Conservation (phyloP, 2,113 vertebrate species). For the Morone saxatilis region DNA sequence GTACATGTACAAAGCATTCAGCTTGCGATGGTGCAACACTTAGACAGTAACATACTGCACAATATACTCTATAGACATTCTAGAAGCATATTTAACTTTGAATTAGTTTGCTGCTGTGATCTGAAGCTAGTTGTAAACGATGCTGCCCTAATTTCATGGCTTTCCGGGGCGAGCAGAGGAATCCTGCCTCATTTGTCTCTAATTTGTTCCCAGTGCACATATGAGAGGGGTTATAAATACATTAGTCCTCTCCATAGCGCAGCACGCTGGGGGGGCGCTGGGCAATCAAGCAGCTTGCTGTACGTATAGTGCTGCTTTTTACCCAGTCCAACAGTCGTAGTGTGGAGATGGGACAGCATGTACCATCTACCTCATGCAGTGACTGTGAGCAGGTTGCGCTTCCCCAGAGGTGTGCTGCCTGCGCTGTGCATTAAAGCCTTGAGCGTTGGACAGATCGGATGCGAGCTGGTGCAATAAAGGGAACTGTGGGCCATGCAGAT, state of each 20-base stretch:
- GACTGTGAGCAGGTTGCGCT: slow-evolving; percentile 51
- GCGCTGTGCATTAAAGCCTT: slow-evolving; percentile 50
- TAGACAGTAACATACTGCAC: slow-evolving; percentile 25
- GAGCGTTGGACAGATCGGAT: slow-evolving; percentile 51
- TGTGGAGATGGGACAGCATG: slow-evolving; percentile 44
- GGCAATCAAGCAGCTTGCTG: slow-evolving; percentile 63
- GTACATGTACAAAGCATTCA: slow-evolving; percentile 7
- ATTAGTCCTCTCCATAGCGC: slow-evolving; percentile 63
- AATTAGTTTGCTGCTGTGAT: slow-evolving; percentile 66
- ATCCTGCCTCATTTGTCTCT: slow-evolving; percentile 74
- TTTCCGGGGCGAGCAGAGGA: slow-evolving; percentile 63
- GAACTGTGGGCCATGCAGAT: slow-evolving; percentile 43
- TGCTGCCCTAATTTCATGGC: slow-evolving; percentile 71
- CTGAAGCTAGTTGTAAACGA: slow-evolving; percentile 58
- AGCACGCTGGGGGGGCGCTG: slow-evolving; percentile 51
- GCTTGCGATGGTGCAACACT: slow-evolving; percentile 20
- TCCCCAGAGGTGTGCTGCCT: slow-evolving; percentile 52
- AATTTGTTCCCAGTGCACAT: slow-evolving; percentile 77
- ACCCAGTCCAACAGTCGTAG: slow-evolving; percentile 33
- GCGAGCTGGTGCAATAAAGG: slow-evolving; percentile 15
- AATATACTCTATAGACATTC: slow-evolving; percentile 39
- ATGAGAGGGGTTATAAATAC: slow-evolving; percentile 79
- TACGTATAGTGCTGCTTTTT: slow-evolving; percentile 40
- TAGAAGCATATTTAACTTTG: slow-evolving; percentile 61
- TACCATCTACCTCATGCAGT: slow-evolving; percentile 53